These are phyloP conservation scores for Noctua pronuba DNA, from an alignment of 2,888 invertebrate genomes.

Conservation along the genomic window DNA sequence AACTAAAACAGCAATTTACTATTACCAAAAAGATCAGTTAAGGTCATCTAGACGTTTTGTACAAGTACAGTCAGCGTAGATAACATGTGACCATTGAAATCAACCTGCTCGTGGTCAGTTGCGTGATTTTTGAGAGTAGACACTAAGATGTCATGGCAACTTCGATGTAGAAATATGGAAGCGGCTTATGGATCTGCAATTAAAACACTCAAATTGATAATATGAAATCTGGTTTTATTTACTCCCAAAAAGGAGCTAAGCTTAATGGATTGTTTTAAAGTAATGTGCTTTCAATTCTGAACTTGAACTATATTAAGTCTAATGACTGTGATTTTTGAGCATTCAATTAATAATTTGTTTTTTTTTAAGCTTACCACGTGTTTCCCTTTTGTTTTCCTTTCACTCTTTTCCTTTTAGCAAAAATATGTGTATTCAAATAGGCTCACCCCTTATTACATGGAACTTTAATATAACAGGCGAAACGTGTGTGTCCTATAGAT, in stretches of 20 bases:
- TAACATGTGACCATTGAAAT: constrained; percentile 79
- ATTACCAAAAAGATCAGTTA: constrained; percentile 57
- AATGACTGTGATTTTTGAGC: constrained; percentile 1
- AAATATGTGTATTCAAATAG: not conserved
- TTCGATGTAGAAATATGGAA: constrained; percentile 70
- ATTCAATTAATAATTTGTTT: not conserved
- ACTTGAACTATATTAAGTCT: constrained; percentile 39
- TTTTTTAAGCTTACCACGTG: no score
- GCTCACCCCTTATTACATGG: not conserved
- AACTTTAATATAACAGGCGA: not conserved
- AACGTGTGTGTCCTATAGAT: not conserved
- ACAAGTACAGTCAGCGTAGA: constrained; percentile 40
- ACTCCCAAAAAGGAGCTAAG: constrained; percentile 17
- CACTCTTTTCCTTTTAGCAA: not conserved
- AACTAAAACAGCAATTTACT: constrained; percentile 16
- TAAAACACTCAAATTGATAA: constrained; percentile 26
- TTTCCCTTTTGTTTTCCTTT: not conserved
- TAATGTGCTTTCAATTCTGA: constrained; percentile 37
- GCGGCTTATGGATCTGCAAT: constrained; percentile 36
- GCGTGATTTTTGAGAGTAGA: constrained; percentile 79
- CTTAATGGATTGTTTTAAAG: constrained; percentile 5
- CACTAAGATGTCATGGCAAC: constrained; percentile 75
- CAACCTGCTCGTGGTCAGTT: constrained; percentile 81
- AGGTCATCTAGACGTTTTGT: constrained; percentile 67
- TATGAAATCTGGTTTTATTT: constrained; percentile 7